Conservation (phyloP, 1,140 invertebrate genomes). For the Diprion similis region DNA sequence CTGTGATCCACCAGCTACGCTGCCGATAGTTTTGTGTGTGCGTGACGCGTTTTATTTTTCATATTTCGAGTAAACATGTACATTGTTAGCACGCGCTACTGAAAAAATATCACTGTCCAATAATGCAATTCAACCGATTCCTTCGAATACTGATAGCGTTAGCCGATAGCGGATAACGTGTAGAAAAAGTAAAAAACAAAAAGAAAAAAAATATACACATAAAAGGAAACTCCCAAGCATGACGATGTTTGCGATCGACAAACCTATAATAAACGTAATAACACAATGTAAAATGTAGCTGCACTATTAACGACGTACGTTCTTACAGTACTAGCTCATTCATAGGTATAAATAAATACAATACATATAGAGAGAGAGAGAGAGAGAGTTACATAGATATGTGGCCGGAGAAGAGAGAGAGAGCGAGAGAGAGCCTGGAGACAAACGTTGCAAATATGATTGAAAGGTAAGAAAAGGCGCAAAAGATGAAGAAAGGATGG, state of each 20-base stretch:
- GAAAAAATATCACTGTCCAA: no score
- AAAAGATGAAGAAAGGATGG: constrained; percentile 26
- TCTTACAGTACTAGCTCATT: constrained; percentile 35
- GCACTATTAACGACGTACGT: constrained; percentile 27
- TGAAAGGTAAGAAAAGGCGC: constrained; percentile 12
- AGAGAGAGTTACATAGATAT: neutral
- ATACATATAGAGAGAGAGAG: constrained; percentile 31
- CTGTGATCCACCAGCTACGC: no score
- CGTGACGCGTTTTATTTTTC: no score
- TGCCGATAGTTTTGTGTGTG: no score
- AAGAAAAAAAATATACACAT: neutral
- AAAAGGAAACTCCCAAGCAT: neutral
- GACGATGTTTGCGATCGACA: neutral
- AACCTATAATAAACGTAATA: constrained; percentile 9
- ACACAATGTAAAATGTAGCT: constrained; percentile 22
- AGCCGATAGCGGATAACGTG: no score
- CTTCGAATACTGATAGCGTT: no score
- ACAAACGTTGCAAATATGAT: constrained; percentile 25
- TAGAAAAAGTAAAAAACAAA: constrained; percentile 10
- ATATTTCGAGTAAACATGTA: no score
- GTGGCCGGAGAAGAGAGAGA: neutral
- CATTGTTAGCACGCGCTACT: no score
- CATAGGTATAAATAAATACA: constrained; percentile 50
- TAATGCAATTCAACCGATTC: no score
- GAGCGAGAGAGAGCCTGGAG: constrained; percentile 10